Conservation (phyloP, 2,113 vertebrate species). For the Xiphophorus hellerii region DNA sequence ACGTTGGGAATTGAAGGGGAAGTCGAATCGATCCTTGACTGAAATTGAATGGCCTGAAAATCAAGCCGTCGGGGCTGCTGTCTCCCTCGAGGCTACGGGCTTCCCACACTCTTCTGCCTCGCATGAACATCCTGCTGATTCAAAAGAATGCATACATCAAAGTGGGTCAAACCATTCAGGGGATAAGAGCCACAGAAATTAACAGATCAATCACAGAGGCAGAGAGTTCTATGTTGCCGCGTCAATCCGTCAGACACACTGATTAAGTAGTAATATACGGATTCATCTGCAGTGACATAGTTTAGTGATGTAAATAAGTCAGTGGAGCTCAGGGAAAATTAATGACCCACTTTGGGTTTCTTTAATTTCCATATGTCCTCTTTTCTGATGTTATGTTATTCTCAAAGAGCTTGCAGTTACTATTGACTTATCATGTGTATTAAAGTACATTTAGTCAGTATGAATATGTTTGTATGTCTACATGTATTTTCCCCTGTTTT, state of each 20-base stretch:
- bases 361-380: constrained; percentile 62
- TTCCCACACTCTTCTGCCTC: not conserved
- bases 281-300: constrained; percentile 46
- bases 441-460: too few relatives aligned
- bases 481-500: too few relatives aligned
- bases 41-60: constrained; percentile 48
- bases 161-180: constrained; percentile 59
- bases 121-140: constrained; percentile 47
- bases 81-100: constrained; percentile 8
- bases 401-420: too few relatives aligned
- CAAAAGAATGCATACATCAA: constrained; percentile 53
- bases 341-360: constrained; percentile 56
- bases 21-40: constrained; percentile 56
- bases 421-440: too few relatives aligned
- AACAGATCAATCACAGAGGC: constrained; percentile 67
- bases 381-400: constrained; percentile 26
- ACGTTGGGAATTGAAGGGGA: constrained; percentile 35
- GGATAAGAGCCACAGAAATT: constrained; percentile 49
- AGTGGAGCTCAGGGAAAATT: constrained; percentile 37
- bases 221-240: constrained; percentile 28
- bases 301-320: constrained; percentile 57
- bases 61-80: constrained; percentile 7
- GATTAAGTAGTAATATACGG: constrained; percentile 46
- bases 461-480: too few relatives aligned
- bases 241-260: constrained; percentile 48